Evolutionary conservation across 2,113 vertebrate species (phyloP).

Genomic region (Ibidorhyncha struthersii): DNA sequence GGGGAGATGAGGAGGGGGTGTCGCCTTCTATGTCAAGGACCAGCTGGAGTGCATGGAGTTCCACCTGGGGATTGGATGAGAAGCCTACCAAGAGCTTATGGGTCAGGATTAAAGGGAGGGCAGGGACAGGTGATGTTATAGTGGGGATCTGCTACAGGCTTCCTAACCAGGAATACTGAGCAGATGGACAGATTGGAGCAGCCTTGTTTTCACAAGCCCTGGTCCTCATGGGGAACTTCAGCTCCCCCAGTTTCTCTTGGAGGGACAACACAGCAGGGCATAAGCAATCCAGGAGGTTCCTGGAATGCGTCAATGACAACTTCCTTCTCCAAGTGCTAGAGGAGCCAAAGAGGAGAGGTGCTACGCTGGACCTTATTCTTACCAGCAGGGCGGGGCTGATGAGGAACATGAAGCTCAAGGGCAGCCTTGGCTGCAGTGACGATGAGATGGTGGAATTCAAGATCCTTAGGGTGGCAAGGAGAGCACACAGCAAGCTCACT

Average conservation of each 20-base stretch:
- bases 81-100: not conserved
- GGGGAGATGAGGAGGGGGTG: not conserved
- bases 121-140: not conserved
- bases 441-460: not conserved
- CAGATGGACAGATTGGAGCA: not conserved
- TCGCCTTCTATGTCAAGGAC: not conserved
- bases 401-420: not conserved
- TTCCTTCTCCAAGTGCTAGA: not conserved
- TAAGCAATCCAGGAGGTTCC: not conserved
- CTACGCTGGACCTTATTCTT: not conserved
- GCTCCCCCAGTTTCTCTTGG: not conserved
- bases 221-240: not conserved
- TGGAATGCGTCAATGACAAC: not conserved
- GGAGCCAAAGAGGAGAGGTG: not conserved
- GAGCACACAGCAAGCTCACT: not conserved
- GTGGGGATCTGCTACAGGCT: not conserved
- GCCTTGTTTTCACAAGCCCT: not conserved
- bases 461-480: not conserved
- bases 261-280: not conserved
- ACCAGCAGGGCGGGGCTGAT: not conserved
- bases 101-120: not conserved
- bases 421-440: not conserved
- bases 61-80: not conserved
- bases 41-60: not conserved
- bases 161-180: not conserved